Evolutionary conservation across 2,113 vertebrate species (phyloP).

Genomic region (Phrynosoma blainvillii): DNA sequence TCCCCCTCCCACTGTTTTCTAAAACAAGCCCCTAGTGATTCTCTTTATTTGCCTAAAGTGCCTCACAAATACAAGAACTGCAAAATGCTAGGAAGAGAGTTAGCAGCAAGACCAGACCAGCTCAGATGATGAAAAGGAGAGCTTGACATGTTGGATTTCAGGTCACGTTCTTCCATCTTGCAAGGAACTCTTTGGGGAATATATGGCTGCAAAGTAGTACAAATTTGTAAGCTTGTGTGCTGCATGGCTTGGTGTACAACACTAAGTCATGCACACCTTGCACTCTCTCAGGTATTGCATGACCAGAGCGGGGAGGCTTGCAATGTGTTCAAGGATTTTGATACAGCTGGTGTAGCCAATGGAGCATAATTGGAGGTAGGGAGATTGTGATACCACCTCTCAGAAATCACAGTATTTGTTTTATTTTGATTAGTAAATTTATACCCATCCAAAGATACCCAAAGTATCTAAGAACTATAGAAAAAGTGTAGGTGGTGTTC

Average conservation of each 20-base stretch:
- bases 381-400: background rate
- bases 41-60: conserved; percentile 25
- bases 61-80: conserved; percentile 11
- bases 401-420: background rate
- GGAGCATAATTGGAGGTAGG: background rate
- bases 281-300: background rate
- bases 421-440: background rate
- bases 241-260: background rate
- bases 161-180: conserved; percentile 14
- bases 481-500: background rate
- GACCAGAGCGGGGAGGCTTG: background rate
- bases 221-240: background rate
- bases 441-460: background rate
- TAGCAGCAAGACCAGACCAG: background rate
- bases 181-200: conserved; percentile 5
- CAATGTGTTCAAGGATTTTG: background rate
- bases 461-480: background rate
- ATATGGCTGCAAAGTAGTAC: background rate
- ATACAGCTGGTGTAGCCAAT: background rate
- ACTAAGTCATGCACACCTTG: background rate
- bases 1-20: background rate
- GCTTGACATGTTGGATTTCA: conserved; percentile 12
- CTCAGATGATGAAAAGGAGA: background rate
- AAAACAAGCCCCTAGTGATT: conserved; percentile 19
- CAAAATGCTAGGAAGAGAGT: background rate